Conservation (phyloP, 35 echinoderm and acorn worm species). For the Stichopus chloronotus region DNA sequence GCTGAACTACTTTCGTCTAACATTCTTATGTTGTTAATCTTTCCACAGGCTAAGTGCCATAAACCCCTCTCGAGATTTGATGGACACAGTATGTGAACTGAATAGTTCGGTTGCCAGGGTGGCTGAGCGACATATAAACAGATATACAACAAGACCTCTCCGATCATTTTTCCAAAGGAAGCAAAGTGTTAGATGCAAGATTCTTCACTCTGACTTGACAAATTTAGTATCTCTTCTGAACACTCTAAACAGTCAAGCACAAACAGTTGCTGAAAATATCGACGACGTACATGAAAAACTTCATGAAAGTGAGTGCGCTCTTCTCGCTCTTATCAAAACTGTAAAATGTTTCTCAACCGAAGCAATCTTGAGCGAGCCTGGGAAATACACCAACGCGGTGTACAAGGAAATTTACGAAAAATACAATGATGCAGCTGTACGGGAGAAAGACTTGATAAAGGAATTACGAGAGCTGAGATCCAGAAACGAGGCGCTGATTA, state of each 20-base stretch:
- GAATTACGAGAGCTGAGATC: slow-evolving; percentile 22
- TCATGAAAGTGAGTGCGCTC: slow-evolving; percentile 6
- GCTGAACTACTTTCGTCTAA: too few species aligned
- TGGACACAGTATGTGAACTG: not conserved
- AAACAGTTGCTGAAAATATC: not conserved
- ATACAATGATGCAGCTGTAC: not conserved
- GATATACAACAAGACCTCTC: not conserved
- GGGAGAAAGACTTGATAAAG: not conserved
- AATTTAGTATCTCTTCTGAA: slow-evolving; percentile 28
- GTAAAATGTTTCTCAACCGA: slow-evolving; percentile 19
- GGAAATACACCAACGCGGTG: slow-evolving; percentile 29
- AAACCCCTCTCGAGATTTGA: not conserved
- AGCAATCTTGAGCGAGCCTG: slow-evolving; percentile 32
- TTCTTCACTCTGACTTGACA: slow-evolving; percentile 6
- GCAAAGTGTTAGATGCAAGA: not conserved
- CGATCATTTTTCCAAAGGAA: not conserved
- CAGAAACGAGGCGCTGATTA: not conserved
- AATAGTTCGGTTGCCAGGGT: slow-evolving; percentile 7
- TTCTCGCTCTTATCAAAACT: slow-evolving; percentile 5
- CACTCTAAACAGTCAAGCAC: slow-evolving; percentile 2
- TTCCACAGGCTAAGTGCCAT: not conserved
- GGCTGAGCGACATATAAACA: not conserved
- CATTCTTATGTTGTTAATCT: too few species aligned
- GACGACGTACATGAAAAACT: not conserved
- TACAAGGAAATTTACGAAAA: slow-evolving; percentile 43